Evolutionary conservation across 2,797 vertebrate species (phyloP).

Genomic region (Rhodeus uyekii): DNA sequence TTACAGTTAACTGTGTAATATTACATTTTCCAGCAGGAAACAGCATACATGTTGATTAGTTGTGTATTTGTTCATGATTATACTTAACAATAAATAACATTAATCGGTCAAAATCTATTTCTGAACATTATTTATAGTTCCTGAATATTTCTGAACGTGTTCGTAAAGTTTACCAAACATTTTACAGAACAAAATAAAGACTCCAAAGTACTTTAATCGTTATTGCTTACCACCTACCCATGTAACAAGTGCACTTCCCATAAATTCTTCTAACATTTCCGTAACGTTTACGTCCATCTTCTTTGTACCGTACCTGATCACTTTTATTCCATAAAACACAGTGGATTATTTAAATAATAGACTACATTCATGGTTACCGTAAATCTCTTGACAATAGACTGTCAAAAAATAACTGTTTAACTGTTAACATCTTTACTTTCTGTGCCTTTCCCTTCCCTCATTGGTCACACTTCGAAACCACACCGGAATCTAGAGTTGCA

Average conservation of each 20-base stretch:
- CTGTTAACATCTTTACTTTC: conserved; percentile 65
- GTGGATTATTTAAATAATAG: background rate
- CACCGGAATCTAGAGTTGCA: conserved; percentile 74
- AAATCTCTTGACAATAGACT: background rate
- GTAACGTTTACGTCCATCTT: conserved; percentile 75
- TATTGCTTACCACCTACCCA: conserved; percentile 73
- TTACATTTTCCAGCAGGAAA: background rate
- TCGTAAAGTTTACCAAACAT: conserved; percentile 2
- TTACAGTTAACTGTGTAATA: background rate
- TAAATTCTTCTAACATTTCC: conserved; percentile 82
- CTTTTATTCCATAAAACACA: conserved; percentile 30
- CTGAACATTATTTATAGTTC: background rate
- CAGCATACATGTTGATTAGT: background rate
- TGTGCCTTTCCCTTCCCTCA: conserved; percentile 56
- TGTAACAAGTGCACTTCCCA: conserved; percentile 78
- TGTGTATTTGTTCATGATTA: background rate
- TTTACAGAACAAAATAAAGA: conserved; percentile 54
- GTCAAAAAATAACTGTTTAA: conserved; percentile 23
- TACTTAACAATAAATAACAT: background rate
- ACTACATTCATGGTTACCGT: conserved; percentile 16
- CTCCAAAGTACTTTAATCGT: background rate
- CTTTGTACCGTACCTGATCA: conserved; percentile 47
- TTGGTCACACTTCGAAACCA: conserved; percentile 74
- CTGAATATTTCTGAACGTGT: background rate
- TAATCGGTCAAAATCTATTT: background rate